A percentile compares a stretch with the other conserved stretches of the same genome.
These are phyloP conservation scores for Tinea trinotella DNA, from an alignment of 2,888 invertebrate species.

Conservation along the genomic window DNA sequence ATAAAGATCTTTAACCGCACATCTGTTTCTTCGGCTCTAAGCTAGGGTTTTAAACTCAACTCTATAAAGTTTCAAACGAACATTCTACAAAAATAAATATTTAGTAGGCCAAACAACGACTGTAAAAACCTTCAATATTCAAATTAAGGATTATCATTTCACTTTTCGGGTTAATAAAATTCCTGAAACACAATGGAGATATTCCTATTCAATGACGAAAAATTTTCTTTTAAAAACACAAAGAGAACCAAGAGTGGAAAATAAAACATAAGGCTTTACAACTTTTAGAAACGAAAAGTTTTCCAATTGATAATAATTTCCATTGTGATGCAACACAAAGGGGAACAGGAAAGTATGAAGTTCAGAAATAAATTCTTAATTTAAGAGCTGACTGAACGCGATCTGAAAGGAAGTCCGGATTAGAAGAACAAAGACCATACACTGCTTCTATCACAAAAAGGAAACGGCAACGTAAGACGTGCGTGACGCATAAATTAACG, in stretches of 20 bases:
- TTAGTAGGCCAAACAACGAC: too few species aligned
- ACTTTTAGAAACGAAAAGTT: conserved; percentile 57
- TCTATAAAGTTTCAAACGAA: too few species aligned
- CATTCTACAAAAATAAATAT: too few species aligned
- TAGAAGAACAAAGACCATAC: conserved; percentile 39
- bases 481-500: too few species aligned
- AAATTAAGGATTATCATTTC: too few species aligned
- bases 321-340: conserved; percentile 66
- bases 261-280: conserved; percentile 56
- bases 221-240: conserved; percentile 16
- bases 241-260: conserved; percentile 40
- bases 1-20: too few species aligned
- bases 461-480: too few species aligned
- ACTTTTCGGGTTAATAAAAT: neutral
- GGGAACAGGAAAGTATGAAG: conserved; percentile 61
- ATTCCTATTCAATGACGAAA: conserved; percentile 3
- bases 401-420: conserved; percentile 61
- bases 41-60: too few species aligned
- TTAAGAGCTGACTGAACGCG: conserved; percentile 64
- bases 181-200: neutral
- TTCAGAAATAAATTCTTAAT: conserved; percentile 68
- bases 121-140: too few species aligned
- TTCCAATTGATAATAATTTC: conserved; percentile 68
- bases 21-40: too few species aligned
- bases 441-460: too few species aligned